These are phyloP conservation scores for Corynorhinus townsendii DNA, from an alignment of 2,113 vertebrate genomes.

Conservation along the genomic window DNA sequence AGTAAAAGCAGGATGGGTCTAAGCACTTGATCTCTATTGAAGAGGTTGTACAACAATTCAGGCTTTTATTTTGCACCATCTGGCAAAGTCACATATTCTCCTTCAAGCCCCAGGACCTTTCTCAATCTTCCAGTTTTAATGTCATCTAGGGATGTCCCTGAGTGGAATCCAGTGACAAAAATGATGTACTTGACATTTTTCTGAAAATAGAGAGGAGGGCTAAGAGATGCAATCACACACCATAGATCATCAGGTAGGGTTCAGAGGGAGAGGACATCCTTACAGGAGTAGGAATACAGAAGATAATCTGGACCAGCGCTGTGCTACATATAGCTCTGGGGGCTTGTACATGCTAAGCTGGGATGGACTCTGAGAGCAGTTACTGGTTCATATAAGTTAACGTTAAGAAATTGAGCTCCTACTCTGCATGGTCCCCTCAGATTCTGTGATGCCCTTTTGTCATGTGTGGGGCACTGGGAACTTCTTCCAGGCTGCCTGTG, in stretches of 20 bases:
- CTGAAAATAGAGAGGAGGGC: background rate
- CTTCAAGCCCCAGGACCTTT: background rate
- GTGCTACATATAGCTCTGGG: background rate
- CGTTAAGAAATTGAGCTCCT: background rate
- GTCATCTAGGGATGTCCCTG: background rate
- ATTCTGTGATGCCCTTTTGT: background rate
- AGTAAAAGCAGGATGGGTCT: background rate
- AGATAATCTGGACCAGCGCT: background rate
- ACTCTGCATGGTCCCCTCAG: background rate
- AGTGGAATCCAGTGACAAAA: background rate
- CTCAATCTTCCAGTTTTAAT: background rate
- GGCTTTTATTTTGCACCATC: slow-evolving; percentile 41
- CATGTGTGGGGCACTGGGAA: background rate
- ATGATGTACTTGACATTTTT: background rate
- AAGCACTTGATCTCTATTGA: background rate
- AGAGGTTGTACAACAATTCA: background rate
- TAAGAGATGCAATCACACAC: background rate
- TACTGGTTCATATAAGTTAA: background rate
- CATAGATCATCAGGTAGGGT: background rate
- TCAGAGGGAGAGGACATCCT: background rate
- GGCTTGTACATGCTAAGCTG: background rate
- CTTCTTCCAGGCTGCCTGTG: background rate
- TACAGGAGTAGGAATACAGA: background rate
- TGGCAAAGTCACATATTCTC: slow-evolving; percentile 26
- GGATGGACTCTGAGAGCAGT: background rate